Evolutionary conservation across 2,797 vertebrate genomes (phyloP), one percentile per base, ranked within the genome.

Genomic region (Pseudochromis fuscus): DNA sequence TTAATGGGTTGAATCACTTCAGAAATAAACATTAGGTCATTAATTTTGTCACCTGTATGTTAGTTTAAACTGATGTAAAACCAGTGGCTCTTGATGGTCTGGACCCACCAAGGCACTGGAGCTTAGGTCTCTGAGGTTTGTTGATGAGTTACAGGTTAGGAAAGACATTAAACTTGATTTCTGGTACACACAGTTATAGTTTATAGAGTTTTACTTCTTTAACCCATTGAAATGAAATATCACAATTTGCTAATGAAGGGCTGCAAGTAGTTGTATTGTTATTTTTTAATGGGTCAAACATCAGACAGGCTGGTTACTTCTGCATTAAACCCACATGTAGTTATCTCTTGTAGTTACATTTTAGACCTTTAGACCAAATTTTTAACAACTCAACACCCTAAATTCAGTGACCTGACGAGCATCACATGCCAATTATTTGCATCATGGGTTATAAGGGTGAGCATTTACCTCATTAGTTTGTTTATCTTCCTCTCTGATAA

Each of bases 341-440:
- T 48, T 25, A 19, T 10, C 19, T 7, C 3, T 25, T 0, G 5
- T 40, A 45, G 42, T 35, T 8, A 27, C 7, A 30, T 31, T 4
- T 28, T 28, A 42, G 37, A 19, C 37, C 46, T 67, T 61, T 49
- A 7, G 72, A 80, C 58, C 44, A 60, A 30, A 44, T 9, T 27
- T 50, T 18, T 50, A 7, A 28, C 1, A 28, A 19, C 18, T 40
- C 9, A 44, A 25, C 58, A 56, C 11, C 7, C 21, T 19, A 21
- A 57, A 46, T 44, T 18, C 9, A 16, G 7, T 1, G 11, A 50
- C 5, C n/a, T 15, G n/a, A 48, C 13, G 4, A n/a, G 19, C 48
- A 27, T 0, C 11, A 7, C 33, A 40, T 52, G 18, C 13, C 33
- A 48, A 2, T 24, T 0, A 25, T 8, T n/a, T 69, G 10, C 48